Evolutionary conservation across 2,888 invertebrate genomes (phyloP), one percentile per base, ranked within the genome.

Genomic region (Drosophila dives): DNA sequence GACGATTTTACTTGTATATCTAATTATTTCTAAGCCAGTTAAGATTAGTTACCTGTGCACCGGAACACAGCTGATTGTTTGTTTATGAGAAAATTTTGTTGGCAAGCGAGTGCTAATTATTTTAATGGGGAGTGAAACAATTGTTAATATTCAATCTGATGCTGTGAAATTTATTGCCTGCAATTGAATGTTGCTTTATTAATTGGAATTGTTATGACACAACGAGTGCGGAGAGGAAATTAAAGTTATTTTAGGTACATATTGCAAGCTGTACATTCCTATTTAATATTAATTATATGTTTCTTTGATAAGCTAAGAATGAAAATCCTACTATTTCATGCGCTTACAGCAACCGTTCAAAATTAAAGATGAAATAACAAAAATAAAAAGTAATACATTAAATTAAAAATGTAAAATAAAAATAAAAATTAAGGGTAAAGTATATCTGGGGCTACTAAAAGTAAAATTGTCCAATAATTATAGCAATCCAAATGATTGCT

Each of bases 81-180:
- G 50, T 42, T 63, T 40, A 62, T 77, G 62, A 59, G 76, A 68
- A 77, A 48, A 56, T 48, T 61, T 59, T 26, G 53, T 77, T 64
- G 38, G 36, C 68, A 60, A 62, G 29, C 42, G 17, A 38, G 69
- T 66, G 64, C 60, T 54, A 80, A 77, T 80, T 63, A 51, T 61
- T 66, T 23, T 75, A 80, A 80, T 74, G 63, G 66, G 61, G 55
- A 38, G 34, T 40, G 4, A 38, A 75, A 77, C 70, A 77, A 77
- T 80, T 55, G 33, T 62, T 62, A 65, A 75, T 80, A 77, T 77
- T 76, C 76, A 76, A 74, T 34, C 29, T 40, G 48, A 17, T 29
- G 45, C 51, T 63, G 75, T 45, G 64, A 75, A 75, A 62, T 69
- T 75, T 54, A 64, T 64, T 75, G 34, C 32, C 11, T 50, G 76